phyloP scores from a whole-genome alignment of 1,140 invertebrate genomes.

The Brevipalpus yothersi region DNA sequence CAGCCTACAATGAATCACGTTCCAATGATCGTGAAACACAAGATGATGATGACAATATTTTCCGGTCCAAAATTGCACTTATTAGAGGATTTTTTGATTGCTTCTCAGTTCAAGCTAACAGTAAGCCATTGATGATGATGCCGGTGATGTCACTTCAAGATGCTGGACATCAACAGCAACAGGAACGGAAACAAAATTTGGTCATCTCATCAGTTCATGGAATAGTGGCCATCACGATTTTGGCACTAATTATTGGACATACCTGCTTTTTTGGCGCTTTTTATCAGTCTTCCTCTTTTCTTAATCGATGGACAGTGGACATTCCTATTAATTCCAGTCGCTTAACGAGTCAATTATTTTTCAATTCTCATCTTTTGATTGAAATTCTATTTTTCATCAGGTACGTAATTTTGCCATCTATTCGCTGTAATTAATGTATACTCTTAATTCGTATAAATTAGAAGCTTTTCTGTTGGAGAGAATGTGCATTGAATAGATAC shows the following conservation, averaged over 20 bases:
- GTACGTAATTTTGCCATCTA: not conserved
- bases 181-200: not conserved
- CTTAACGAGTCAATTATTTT: not conserved
- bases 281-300: not conserved
- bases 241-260: slow-evolving; percentile 79
- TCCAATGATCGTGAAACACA: too few relatives aligned
- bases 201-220: slow-evolving; percentile 32
- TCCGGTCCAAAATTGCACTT: not conserved
- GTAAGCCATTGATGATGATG: not conserved
- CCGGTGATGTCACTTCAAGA: too few relatives aligned
- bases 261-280: slow-evolving; percentile 34
- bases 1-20: not conserved
- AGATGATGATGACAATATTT: too few relatives aligned
- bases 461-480: too few relatives aligned
- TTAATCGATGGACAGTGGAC: not conserved
- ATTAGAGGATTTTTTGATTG: not conserved
- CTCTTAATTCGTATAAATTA: too few relatives aligned
- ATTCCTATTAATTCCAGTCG: not conserved
- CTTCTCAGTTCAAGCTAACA: not conserved
- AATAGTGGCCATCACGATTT: slow-evolving; percentile 50
- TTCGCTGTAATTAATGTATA: not conserved
- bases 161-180: not conserved
- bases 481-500: too few relatives aligned
- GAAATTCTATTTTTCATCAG: slow-evolving; percentile 2
- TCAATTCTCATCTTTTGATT: not conserved